phyloP scores from a whole-genome alignment of 2,888 invertebrate genomes.

The Harpalus rufipes region DNA sequence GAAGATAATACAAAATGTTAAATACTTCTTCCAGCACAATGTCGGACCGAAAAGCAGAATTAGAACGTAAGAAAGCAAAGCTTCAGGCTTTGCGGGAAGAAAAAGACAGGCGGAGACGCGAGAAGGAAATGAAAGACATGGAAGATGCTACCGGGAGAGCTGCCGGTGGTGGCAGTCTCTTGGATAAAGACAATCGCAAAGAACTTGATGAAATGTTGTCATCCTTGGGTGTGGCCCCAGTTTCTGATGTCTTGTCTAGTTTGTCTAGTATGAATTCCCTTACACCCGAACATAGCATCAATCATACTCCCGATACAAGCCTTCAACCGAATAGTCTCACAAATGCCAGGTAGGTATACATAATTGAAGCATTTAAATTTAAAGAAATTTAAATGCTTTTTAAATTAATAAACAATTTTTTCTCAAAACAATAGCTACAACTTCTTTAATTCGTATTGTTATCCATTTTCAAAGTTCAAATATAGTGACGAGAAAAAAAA shows the following conservation, averaged over 20 bases:
- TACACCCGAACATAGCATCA: slow-evolving; percentile 89
- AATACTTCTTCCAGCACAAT: slow-evolving; percentile 75
- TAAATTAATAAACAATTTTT: too few relatives aligned
- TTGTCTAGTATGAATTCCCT: slow-evolving; percentile 89
- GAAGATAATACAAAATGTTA: neutral
- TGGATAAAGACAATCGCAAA: slow-evolving; percentile 77
- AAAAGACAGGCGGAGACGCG: slow-evolving; percentile 90
- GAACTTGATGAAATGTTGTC: slow-evolving; percentile 93
- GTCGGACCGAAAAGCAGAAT: slow-evolving; percentile 94
- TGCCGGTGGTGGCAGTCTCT: slow-evolving; percentile 77
- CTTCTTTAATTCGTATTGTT: too few relatives aligned
- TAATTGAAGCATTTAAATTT: neutral
- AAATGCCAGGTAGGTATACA: slow-evolving; percentile 75
- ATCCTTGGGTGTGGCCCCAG: slow-evolving; percentile 91
- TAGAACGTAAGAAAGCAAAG: slow-evolving; percentile 95
- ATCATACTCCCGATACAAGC: slow-evolving; percentile 89
- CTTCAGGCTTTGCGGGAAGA: slow-evolving; percentile 93
- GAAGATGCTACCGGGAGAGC: slow-evolving; percentile 83
- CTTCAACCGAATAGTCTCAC: slow-evolving; percentile 83
- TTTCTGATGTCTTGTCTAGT: slow-evolving; percentile 91
- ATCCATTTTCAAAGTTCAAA: too few relatives aligned
- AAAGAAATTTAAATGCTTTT: too few relatives aligned
- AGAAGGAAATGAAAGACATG: slow-evolving; percentile 93
- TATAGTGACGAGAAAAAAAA: too few relatives aligned
- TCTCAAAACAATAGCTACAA: too few relatives aligned